These are phyloP conservation scores for Ianthella basta DNA, from an alignment of 37 sponge, comb jelly and placozoan genomes.

Conservation along the genomic window DNA sequence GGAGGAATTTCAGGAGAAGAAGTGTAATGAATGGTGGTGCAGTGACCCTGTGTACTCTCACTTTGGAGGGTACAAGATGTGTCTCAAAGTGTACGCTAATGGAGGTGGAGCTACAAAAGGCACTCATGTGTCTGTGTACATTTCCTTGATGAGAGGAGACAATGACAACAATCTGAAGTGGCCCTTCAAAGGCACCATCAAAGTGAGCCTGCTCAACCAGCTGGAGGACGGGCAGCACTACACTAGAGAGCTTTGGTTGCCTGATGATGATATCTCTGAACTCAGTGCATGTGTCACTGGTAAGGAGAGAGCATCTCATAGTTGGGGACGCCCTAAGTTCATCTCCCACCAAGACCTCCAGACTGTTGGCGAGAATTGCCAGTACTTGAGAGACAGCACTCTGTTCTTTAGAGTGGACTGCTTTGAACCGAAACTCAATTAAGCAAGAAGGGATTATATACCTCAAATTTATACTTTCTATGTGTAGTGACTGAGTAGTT, in stretches of 20 bases:
- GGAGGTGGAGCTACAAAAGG: background rate
- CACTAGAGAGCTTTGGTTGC: background rate
- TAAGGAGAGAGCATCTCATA: background rate
- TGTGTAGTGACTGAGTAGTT: no score
- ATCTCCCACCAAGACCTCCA: background rate
- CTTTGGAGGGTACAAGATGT: slow-evolving; percentile 28
- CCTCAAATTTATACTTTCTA: no score
- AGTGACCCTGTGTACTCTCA: slow-evolving; percentile 25
- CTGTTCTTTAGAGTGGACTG: no score
- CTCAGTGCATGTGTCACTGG: background rate
- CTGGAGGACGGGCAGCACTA: slow-evolving; percentile 6
- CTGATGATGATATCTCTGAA: slow-evolving; percentile 1
- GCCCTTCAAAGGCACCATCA: slow-evolving; percentile 13
- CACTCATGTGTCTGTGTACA: slow-evolving; percentile 17
- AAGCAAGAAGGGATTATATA: no score
- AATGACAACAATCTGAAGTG: slow-evolving; percentile 16
- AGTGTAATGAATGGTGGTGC: slow-evolving; percentile 9
- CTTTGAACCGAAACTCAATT: no score
- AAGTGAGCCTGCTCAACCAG: slow-evolving; percentile 20
- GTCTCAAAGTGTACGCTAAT: background rate
- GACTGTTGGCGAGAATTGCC: no score
- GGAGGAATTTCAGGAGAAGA: slow-evolving; percentile 26
- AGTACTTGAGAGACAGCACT: no score
- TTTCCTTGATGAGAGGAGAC: background rate
- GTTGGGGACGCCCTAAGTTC: background rate